These are phyloP conservation scores for Anthopleura sola DNA, from an alignment of 64 coral and sea anemone genomes.

Conservation along the genomic window DNA sequence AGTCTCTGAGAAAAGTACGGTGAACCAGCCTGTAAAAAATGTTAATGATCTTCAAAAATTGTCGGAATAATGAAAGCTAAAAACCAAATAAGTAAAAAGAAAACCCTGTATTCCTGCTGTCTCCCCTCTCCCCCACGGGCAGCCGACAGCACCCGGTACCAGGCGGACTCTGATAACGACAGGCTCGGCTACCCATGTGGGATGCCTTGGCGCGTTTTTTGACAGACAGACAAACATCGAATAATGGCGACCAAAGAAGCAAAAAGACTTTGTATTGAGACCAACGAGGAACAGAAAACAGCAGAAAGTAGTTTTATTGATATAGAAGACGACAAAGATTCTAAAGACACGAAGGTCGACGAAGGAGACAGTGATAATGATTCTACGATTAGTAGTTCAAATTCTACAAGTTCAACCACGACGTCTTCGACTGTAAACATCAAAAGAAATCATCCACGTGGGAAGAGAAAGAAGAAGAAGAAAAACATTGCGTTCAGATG, in stretches of 20 bases:
- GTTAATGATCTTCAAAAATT: no score
- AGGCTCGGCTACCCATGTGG: no score
- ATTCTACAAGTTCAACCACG: conserved; percentile 74
- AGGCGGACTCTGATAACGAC: no score
- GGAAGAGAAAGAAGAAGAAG: conserved; percentile 54
- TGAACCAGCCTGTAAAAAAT: no score
- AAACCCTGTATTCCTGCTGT: no score
- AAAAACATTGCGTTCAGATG: conserved; percentile 88
- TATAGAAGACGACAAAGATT: conserved; percentile 60
- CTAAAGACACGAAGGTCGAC: conserved; percentile 66
- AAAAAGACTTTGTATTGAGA: not conserved
- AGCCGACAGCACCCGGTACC: no score
- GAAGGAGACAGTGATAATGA: conserved; percentile 92
- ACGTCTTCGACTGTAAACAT: conserved; percentile 24
- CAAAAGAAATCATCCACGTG: conserved; percentile 53
- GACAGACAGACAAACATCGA: not conserved
- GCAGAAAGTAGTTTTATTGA: conserved; percentile 14
- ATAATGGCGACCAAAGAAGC: not conserved
- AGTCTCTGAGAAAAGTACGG: no score
- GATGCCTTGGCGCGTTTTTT: conserved; percentile 7
- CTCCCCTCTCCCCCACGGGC: no score
- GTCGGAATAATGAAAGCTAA: no score
- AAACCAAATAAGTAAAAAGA: no score
- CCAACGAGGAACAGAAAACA: not conserved
- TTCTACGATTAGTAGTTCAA: conserved; percentile 84